phyloP scores from a whole-genome alignment of 2,888 invertebrate genomes.

The Himalopsyche anomala region DNA sequence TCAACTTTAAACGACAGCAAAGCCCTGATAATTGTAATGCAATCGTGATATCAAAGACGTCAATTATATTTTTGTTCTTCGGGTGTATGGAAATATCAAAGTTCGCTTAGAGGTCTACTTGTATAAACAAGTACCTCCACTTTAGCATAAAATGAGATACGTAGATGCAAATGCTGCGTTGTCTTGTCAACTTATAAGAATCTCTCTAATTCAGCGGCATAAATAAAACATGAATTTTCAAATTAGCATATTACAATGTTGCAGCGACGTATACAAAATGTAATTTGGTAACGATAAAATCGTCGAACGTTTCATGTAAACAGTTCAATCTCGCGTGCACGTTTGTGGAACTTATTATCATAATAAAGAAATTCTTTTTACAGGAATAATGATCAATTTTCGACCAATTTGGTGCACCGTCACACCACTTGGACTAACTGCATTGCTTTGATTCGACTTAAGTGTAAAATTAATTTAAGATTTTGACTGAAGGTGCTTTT shows the following conservation, averaged over 20 bases:
- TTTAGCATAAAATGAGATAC: constrained; percentile 4
- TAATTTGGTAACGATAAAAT: constrained; percentile 10
- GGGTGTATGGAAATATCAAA: constrained; percentile 10
- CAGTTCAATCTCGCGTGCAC: neutral
- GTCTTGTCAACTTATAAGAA: constrained; percentile 26
- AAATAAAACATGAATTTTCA: constrained; percentile 10
- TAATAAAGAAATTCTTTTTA: neutral
- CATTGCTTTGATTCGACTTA: too few species aligned
- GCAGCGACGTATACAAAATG: neutral
- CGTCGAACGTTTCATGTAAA: neutral
- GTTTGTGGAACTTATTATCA: neutral
- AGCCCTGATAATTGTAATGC: too few species aligned
- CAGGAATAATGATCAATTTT: too few species aligned
- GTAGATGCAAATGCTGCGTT: neutral
- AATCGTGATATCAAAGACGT: too few species aligned
- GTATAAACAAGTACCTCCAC: neutral
- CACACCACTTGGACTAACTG: too few species aligned
- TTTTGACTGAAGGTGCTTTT: too few species aligned
- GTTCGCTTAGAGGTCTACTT: neutral
- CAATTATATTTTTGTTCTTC: too few species aligned
- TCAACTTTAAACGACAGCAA: too few species aligned
- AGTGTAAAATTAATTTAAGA: too few species aligned
- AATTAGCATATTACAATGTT: constrained; percentile 6
- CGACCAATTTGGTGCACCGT: too few species aligned
- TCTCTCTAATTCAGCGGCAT: constrained; percentile 7